A percentile compares a stretch with the other conserved stretches of the same genome.
Evolutionary conservation across 2,113 vertebrate species (phyloP).

Genomic region (Gallinago paraguaiae): DNA sequence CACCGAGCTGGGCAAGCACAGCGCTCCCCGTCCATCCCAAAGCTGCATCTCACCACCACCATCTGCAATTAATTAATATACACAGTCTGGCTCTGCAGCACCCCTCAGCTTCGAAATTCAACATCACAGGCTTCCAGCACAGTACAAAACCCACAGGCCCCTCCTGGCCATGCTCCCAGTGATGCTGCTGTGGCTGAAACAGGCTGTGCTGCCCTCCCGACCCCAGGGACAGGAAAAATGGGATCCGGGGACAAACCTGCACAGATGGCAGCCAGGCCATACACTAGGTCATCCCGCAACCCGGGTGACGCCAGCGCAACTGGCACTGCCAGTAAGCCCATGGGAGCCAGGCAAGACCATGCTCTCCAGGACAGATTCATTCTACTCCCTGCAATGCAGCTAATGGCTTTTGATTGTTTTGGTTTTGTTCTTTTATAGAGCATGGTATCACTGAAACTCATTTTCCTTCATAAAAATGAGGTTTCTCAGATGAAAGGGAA

Average conservation of each 20-base stretch:
- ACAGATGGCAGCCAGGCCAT: background rate
- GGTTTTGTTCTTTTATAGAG: background rate
- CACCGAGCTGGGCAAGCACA: background rate
- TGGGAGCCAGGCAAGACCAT: too few relatives aligned
- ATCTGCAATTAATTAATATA: background rate
- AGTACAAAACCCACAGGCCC: too few relatives aligned
- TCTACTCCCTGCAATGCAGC: background rate
- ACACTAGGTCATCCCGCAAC: too few relatives aligned
- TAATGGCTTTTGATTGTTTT: background rate
- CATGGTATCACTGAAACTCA: background rate
- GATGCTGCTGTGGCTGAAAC: background rate
- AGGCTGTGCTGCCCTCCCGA: background rate
- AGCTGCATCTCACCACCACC: background rate
- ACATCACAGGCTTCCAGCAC: background rate
- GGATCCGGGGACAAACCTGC: accelerated
- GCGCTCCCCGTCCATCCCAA: background rate
- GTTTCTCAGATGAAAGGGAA: background rate
- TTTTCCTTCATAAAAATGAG: background rate
- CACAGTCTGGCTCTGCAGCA: background rate
- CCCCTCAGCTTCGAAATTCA: background rate
- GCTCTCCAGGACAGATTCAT: background rate
- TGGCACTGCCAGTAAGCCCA: background rate
- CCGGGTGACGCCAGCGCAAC: background rate
- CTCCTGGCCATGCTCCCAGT: background rate
- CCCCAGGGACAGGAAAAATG: background rate